Percentiles rank a stretch among this genome's conserved stretches.
phyloP scores from a whole-genome alignment of 2,888 invertebrate species.

The Sarcophaga rosellei region DNA sequence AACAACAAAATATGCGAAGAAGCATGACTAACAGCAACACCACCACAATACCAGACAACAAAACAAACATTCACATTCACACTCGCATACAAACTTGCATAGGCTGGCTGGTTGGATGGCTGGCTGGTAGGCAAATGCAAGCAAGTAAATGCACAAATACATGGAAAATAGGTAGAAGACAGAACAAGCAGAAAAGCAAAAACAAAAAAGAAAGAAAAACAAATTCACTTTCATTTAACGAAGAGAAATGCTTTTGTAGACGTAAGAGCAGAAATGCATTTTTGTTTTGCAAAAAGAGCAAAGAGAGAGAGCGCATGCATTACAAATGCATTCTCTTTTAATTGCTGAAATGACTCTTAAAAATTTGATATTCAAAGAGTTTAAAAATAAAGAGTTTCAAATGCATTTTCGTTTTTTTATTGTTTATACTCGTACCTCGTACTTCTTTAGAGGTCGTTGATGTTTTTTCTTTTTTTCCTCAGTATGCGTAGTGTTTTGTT shows the following conservation, averaged over 20 bases:
- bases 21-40: constrained; percentile 31
- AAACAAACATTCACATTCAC: constrained; percentile 17
- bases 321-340: background rate
- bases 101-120: constrained; percentile 12
- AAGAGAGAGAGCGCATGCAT: background rate
- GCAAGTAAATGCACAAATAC: constrained; percentile 56
- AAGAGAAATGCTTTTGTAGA: constrained; percentile 12
- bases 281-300: background rate
- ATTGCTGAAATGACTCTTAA: background rate
- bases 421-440: constrained; percentile 1
- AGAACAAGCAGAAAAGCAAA: constrained; percentile 18
- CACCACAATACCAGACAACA: constrained; percentile 31
- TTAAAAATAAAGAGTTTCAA: constrained; percentile 24
- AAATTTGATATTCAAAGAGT: too few species aligned
- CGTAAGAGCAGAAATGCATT: background rate
- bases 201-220: constrained; percentile 47
- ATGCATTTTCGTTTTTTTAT: constrained; percentile 5
- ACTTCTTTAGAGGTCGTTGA: constrained; percentile 66
- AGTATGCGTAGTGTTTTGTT: constrained; percentile 15
- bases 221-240: constrained; percentile 66
- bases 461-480: constrained; percentile 48
- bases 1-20: constrained; percentile 17
- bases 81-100: background rate
- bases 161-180: constrained; percentile 4
- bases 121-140: constrained; percentile 26